Base-by-base conservation (phyloP, 2,888 invertebrate species). In the Leucoptera coffeella region DNA sequence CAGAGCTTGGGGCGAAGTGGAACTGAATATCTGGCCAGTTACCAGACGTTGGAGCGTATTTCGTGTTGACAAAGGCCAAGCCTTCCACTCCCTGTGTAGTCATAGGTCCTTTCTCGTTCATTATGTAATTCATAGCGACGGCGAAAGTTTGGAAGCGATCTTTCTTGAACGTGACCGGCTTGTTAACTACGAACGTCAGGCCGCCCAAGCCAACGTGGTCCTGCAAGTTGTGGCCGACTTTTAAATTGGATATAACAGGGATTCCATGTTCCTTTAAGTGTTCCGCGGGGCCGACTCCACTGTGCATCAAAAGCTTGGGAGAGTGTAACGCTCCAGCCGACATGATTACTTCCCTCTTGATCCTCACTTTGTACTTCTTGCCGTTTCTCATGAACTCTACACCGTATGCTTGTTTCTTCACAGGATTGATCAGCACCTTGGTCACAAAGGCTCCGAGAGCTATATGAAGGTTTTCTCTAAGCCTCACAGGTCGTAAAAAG, bases 281-380 rank as follows among this genome's bases (percentile, higher is more conserved):
- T 9, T 85, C 83, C 3, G 74, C 75, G 0, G 88, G 89, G 0
- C 90, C 90, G 13, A 93, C 77, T 0, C 95, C 95, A 28, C 90
- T 91, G 6, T 95, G 49, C 91, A 94, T 90, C 35, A 96, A 71
- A 12, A 96, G 46, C 41, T 95, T 92, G 0, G 95, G 93, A 3
- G 87, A 82, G 27, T 87, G 85, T 19, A 96, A 78, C 1, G 94
- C 80, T 1, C 95, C 95, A 0, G 92, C 87, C 2, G 89, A 85
- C 39, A 91, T 64, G 5, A 95, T 77, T 0, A 95, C 79, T 52
- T 91, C 91, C 27, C 84, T 75, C 31, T 82, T 77, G 1, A 88
- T 89, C 32, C 79, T 69, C 0, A 85, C 82, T 23, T 75, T 65
- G 27, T 80, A 74, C 28, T 72, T 75, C 28, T 73, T 69, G 1